Evolutionary conservation across 2,797 vertebrate species (phyloP).

Genomic region (Pelobates cultripes): DNA sequence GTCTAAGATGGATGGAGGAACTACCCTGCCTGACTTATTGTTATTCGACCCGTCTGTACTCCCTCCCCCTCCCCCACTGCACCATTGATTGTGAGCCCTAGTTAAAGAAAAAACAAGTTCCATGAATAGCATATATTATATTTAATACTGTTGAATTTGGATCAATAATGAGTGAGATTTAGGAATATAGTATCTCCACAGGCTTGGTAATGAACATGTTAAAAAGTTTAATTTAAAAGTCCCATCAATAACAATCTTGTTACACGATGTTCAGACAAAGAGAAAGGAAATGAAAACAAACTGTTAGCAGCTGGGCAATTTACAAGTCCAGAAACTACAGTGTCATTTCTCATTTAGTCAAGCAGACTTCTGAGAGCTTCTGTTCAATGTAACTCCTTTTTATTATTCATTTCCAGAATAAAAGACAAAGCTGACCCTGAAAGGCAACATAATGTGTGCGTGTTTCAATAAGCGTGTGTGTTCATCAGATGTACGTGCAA

Average conservation of each 20-base stretch:
- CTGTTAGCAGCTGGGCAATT: conserved; percentile 60
- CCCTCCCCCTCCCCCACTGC: too few relatives aligned
- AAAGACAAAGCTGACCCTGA: conserved; percentile 59
- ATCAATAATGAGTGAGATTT: neutral
- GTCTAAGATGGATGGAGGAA: too few relatives aligned
- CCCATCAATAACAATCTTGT: conserved; percentile 57
- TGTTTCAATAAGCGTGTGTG: neutral
- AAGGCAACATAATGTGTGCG: neutral
- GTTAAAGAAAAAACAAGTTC: too few relatives aligned
- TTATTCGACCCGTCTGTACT: too few relatives aligned
- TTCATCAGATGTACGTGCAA: neutral
- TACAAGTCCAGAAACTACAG: conserved; percentile 57
- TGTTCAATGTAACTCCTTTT: conserved; percentile 43
- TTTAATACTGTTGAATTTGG: neutral
- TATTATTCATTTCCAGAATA: conserved; percentile 53
- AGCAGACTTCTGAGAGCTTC: conserved; percentile 60
- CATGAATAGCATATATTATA: too few relatives aligned
- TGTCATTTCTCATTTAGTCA: conserved; percentile 57
- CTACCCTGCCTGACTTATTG: too few relatives aligned
- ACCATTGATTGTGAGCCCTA: too few relatives aligned
- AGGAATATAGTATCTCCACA: neutral
- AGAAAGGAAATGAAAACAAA: conserved; percentile 48
- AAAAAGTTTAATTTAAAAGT: conserved; percentile 59
- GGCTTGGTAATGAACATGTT: neutral
- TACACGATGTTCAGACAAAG: conserved; percentile 40